These are phyloP conservation scores for Pipistrellus pipistrellus DNA, from an alignment of 2,797 vertebrate genomes.

Conservation along the genomic window DNA sequence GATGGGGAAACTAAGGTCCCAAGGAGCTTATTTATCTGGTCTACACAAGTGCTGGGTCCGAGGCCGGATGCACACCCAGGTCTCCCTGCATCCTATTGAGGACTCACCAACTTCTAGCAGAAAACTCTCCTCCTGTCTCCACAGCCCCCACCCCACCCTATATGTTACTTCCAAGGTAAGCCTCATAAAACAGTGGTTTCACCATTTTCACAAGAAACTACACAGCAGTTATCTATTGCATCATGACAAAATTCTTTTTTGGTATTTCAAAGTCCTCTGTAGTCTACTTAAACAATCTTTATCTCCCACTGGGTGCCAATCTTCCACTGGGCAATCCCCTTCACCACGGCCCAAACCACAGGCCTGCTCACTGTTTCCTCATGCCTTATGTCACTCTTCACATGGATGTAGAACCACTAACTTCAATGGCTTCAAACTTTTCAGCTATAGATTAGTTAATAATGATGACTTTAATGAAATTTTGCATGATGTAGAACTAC, in stretches of 20 bases:
- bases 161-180: neutral
- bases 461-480: neutral
- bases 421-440: neutral
- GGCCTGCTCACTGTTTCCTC: neutral
- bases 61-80: neutral
- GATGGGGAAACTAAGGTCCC: neutral
- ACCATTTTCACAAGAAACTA: neutral
- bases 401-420: neutral
- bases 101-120: neutral
- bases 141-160: neutral
- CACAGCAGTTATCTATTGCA: neutral
- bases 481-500: neutral
- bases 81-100: neutral
- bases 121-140: neutral
- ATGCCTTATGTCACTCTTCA: fast-evolving
- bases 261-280: neutral
- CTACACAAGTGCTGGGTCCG: neutral
- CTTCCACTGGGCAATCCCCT: fast-evolving
- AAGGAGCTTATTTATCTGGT: neutral
- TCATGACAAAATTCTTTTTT: neutral
- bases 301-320: neutral
- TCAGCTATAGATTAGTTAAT: neutral
- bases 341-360: fast-evolving
- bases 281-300: neutral
- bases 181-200: neutral